Evolutionary conservation across 2,113 vertebrate species (phyloP).

Genomic region (Sardina pilchardus): DNA sequence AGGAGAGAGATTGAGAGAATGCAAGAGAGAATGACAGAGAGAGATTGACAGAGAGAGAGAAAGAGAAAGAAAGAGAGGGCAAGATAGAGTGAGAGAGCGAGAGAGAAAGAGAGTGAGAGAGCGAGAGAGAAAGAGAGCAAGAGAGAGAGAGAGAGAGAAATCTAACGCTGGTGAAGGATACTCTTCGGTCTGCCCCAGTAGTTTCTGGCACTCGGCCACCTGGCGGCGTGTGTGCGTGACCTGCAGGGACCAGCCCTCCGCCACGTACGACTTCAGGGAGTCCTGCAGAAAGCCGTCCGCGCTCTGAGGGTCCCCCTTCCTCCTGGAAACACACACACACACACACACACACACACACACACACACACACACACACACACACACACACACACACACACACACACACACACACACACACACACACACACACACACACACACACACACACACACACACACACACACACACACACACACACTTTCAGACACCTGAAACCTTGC

Average conservation of each 20-base stretch:
- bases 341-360: conserved; percentile 6
- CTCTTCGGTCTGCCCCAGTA: conserved; percentile 85
- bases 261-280: conserved; percentile 87
- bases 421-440: background rate
- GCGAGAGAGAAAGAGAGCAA: background rate
- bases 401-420: conserved; percentile 14
- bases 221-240: conserved; percentile 93
- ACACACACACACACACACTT: background rate
- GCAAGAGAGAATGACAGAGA: too few relatives aligned
- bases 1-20: too few relatives aligned
- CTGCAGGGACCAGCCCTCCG: conserved; percentile 89
- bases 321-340: conserved; percentile 22
- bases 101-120: background rate
- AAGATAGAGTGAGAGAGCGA: too few relatives aligned
- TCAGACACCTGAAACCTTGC: too few relatives aligned
- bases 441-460: background rate
- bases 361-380: conserved; percentile 1
- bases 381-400: background rate
- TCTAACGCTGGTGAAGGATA: conserved; percentile 79
- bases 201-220: conserved; percentile 91
- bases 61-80: too few relatives aligned
- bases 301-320: conserved; percentile 78
- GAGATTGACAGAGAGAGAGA: too few relatives aligned
- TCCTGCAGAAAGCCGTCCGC: conserved; percentile 88
- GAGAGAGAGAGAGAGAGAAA: background rate